Evolutionary conservation across 2,113 vertebrate genomes (phyloP).

Genomic region (Arenaria interpres): DNA sequence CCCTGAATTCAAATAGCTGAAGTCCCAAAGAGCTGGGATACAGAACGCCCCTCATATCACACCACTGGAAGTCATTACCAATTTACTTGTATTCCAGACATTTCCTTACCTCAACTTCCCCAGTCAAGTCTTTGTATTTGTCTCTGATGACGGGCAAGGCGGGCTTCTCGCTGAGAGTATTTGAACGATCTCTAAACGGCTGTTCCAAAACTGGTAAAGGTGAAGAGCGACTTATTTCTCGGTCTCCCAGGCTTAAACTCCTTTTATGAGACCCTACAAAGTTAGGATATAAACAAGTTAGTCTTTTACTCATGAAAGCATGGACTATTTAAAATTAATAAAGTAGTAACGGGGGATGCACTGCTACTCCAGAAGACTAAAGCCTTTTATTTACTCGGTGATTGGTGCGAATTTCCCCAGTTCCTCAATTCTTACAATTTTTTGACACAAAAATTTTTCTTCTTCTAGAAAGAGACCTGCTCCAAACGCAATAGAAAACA

Average conservation of each 20-base stretch:
- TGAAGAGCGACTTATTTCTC: slow-evolving; percentile 87
- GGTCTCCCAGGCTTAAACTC: slow-evolving; percentile 94
- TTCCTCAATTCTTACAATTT: background rate
- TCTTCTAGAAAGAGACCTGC: background rate
- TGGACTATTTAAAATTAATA: background rate
- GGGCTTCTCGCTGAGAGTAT: slow-evolving; percentile 91
- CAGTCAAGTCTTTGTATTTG: slow-evolving; percentile 98
- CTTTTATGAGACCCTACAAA: slow-evolving; percentile 92
- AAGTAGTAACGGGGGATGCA: background rate
- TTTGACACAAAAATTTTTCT: background rate
- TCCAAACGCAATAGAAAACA: background rate
- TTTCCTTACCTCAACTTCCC: slow-evolving; percentile 92
- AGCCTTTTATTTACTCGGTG: background rate
- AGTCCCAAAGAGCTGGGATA: fast-evolving
- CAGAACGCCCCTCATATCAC: background rate
- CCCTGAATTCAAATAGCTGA: fast-evolving
- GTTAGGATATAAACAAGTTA: background rate
- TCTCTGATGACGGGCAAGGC: slow-evolving; percentile 94
- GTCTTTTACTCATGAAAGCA: background rate
- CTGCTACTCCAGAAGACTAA: background rate
- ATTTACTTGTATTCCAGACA: fast-evolving
- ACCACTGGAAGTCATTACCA: background rate
- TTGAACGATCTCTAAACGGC: slow-evolving; percentile 91
- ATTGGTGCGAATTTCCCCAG: background rate
- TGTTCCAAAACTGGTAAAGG: slow-evolving; percentile 85